phyloP scores from a whole-genome alignment of 1,140 invertebrate genomes.

The Pogonognathellus flavescens region DNA sequence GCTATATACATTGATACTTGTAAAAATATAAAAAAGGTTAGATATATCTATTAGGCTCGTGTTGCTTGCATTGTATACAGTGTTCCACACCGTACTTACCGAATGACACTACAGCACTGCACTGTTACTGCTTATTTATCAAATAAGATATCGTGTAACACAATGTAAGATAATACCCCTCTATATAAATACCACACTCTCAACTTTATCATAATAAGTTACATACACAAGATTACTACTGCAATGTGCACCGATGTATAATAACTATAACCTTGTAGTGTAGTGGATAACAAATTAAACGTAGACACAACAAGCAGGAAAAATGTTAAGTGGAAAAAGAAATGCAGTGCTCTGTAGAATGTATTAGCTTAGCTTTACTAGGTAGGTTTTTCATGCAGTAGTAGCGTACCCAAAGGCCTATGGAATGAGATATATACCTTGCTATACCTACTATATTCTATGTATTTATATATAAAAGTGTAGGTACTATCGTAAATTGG shows the following conservation, averaged over 20 bases:
- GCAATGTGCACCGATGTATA: not conserved
- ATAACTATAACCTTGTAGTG: conserved; percentile 8
- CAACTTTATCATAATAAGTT: not conserved
- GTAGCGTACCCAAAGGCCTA: not conserved
- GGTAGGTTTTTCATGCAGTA: not conserved
- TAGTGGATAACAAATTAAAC: conserved; percentile 57
- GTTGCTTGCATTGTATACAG: no score
- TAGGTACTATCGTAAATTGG: conserved; percentile 8
- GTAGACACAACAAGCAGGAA: conserved; percentile 26
- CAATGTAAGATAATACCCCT: not conserved
- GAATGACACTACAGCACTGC: not conserved
- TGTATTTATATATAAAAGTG: not conserved
- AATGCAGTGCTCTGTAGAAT: not conserved
- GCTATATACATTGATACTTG: no score
- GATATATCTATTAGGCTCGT: no score
- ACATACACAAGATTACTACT: not conserved
- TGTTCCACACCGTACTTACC: no score
- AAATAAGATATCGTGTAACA: conserved; percentile 41
- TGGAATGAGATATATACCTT: not conserved
- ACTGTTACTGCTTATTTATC: conserved; percentile 33
- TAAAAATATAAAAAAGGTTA: no score
- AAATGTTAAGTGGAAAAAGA: conserved; percentile 33
- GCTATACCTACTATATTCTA: not conserved
- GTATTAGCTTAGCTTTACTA: not conserved
- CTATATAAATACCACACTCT: not conserved